Evolutionary conservation across 2,888 invertebrate species (phyloP).

Genomic region (Epiperipatus broadwayi): DNA sequence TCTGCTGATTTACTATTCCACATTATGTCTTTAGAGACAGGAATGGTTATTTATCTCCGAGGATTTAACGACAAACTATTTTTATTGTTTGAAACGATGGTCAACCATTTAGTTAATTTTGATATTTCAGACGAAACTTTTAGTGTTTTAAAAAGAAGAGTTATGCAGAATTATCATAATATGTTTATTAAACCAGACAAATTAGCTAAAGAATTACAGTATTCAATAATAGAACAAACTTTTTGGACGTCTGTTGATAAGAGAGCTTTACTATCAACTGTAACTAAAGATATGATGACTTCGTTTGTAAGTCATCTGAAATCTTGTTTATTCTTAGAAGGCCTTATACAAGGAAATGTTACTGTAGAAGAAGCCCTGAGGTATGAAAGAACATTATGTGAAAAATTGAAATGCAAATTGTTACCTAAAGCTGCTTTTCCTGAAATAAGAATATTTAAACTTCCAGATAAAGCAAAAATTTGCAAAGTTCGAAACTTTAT

Average conservation of each 20-base stretch:
- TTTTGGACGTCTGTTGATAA: conserved; percentile 49
- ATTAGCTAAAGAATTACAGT: conserved; percentile 49
- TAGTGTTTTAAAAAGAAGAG: conserved; percentile 47
- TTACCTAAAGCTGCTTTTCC: too few species aligned
- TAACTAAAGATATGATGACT: conserved; percentile 35
- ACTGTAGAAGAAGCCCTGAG: conserved; percentile 39
- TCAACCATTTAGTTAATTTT: conserved; percentile 42
- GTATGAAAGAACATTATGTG: too few species aligned
- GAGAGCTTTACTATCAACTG: conserved; percentile 34
- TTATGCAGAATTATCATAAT: conserved; percentile 48
- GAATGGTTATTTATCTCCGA: conserved; percentile 42
- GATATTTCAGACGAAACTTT: conserved; percentile 40
- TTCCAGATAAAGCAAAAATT: too few species aligned
- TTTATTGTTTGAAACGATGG: conserved; percentile 47
- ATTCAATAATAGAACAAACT: conserved; percentile 42
- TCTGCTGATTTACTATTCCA: conserved; percentile 45
- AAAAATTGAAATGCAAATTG: too few species aligned
- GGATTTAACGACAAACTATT: conserved; percentile 55
- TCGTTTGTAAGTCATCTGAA: conserved; percentile 41
- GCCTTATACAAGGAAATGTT: conserved; percentile 61
- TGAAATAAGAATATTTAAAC: too few species aligned
- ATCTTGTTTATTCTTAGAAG: conserved; percentile 45
- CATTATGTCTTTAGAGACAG: conserved; percentile 42
- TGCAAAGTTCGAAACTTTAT: too few species aligned
- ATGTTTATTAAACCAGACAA: conserved; percentile 46